Base-by-base conservation (phyloP, 2,113 vertebrate species). In the Bujurquina vittata region DNA sequence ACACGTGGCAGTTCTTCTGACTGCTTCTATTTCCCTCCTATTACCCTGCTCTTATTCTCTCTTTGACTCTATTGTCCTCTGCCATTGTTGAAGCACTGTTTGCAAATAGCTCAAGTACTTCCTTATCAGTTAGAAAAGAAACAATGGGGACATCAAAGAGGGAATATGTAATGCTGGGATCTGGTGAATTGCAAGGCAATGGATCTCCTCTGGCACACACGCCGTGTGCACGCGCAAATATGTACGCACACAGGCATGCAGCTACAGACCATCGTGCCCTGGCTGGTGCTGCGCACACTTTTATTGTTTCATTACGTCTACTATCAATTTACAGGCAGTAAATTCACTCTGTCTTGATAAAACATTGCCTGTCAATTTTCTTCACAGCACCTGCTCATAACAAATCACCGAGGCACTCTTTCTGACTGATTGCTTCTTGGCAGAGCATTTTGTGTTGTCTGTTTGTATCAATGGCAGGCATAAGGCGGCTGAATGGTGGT, bases 301-400 rank as follows among this genome's bases (percentile, higher is more conserved):
- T 92, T 91, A 93, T 91, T 85, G 87, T 92, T 93, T 93, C 88
- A 89, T 93, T 89, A 91, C 84, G 85, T 88, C 89, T 91, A 77
- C 87, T 91, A 90, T 93, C 91, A 93, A 86, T 92, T 93, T 85
- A 79, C 63, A 2, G 10, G 80, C 87, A 78, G 76, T 94, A 92
- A 91, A 94, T 93, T 79, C 74, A 65, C 23, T 72, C 62, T 80
- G 85, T 87, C 80, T 87, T 77, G 72, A 94, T 91, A 89, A 92
- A 92, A 94, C 65, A 79, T 83, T 83, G 77, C 69, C 87, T 84
- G 88, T 95, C 92, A 91, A 80, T 90, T 91, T 86, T 74, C 58
- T 74, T 58, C 84, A 60, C 75, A 84, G 79, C 93, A 94, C 93
- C 92, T 95, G 94, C 84, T 93, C 86, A 88, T 86, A 89, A 90